Percentiles rank a stretch among this genome's conserved stretches.
These are phyloP conservation scores for Sesamia nonagrioides DNA, from an alignment of 1,140 invertebrate species.

Conservation along the genomic window DNA sequence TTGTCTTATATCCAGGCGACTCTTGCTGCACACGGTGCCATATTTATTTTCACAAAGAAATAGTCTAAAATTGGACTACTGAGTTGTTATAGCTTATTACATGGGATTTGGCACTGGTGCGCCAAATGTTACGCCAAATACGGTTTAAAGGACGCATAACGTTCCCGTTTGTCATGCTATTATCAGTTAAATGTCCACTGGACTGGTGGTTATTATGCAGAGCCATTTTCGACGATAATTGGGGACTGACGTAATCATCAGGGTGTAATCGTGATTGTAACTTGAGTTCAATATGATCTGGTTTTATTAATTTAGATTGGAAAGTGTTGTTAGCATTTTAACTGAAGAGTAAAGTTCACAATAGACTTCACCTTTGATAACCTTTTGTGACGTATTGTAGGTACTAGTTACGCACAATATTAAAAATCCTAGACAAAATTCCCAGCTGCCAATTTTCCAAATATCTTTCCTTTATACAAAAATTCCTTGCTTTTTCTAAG, in stretches of 20 bases:
- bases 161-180: constrained; percentile 20
- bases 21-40: background rate
- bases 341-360: background rate
- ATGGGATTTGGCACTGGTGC: constrained; percentile 28
- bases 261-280: background rate
- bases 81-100: constrained; percentile 43
- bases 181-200: constrained; percentile 12
- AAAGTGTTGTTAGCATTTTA: background rate
- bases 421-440: background rate
- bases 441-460: background rate
- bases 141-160: constrained; percentile 39
- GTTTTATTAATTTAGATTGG: background rate
- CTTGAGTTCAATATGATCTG: background rate
- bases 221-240: background rate
- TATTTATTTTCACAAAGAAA: constrained; percentile 5
- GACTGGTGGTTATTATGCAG: background rate
- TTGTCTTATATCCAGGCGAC: too few species aligned
- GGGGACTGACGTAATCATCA: background rate
- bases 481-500: constrained; percentile 2
- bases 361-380: too few species aligned
- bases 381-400: too few species aligned
- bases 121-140: constrained; percentile 33
- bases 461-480: background rate
- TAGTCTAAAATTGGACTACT: constrained; percentile 16
- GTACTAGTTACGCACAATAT: too few species aligned